Percentiles rank a stretch among this genome's conserved stretches.
Conservation (phyloP, 2,888 invertebrate species). For the Myopa testacea region DNA sequence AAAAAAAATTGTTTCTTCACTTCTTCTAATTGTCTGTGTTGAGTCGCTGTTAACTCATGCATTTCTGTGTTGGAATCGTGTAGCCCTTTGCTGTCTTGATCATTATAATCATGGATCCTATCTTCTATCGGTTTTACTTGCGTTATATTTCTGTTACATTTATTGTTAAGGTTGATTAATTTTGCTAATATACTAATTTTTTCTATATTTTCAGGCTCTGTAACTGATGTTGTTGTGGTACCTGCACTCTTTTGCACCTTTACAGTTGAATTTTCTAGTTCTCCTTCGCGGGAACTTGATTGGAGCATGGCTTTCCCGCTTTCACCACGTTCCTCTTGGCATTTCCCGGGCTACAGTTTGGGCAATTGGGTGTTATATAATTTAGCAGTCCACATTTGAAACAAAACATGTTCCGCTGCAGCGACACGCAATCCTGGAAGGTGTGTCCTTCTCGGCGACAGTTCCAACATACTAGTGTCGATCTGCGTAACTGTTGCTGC, state of each 20-base stretch:
- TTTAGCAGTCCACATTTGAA: constrained; percentile 21
- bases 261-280: not conserved
- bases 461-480: constrained; percentile 7
- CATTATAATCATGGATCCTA: not conserved
- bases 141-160: not conserved
- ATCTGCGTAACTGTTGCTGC: not conserved
- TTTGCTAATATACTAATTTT: not conserved
- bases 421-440: constrained; percentile 9
- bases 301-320: constrained; percentile 13
- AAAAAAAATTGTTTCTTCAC: not conserved
- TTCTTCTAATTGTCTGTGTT: not conserved
- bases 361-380: not conserved
- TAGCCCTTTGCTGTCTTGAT: not conserved
- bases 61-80: constrained; percentile 4
- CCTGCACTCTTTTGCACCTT: no score
- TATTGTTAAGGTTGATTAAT: not conserved
- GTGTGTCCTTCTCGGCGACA: constrained; percentile 1
- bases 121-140: constrained; percentile 3
- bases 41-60: not conserved
- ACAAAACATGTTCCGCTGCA: constrained; percentile 13
- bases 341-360: constrained; percentile 3
- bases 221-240: no score
- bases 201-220: no score
- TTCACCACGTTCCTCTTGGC: constrained; percentile 1
- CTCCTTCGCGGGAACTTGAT: not conserved